These are phyloP conservation scores for Podarcis lilfordi DNA, from an alignment of 2,797 vertebrate species.

Conservation along the genomic window DNA sequence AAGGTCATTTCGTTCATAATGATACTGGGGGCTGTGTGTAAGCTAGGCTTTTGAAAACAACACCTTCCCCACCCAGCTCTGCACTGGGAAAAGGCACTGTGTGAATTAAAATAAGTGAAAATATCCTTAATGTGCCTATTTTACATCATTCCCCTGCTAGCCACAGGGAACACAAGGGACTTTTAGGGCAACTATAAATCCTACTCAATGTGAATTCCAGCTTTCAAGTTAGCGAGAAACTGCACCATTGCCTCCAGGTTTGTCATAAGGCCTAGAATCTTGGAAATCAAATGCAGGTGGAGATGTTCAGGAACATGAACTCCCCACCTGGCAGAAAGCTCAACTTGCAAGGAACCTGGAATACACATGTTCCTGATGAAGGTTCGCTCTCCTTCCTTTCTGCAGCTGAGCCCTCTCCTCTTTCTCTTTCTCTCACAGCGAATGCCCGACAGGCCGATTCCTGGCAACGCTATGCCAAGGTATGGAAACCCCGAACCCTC, in stretches of 20 bases:
- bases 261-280: not conserved
- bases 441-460: slow-evolving; percentile 86
- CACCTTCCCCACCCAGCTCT: not conserved
- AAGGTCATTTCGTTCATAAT: not conserved
- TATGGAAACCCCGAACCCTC: slow-evolving; percentile 55
- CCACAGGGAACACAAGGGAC: not conserved
- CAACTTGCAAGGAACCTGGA: not conserved
- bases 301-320: not conserved
- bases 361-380: not conserved
- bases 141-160: no score
- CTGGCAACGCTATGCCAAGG: slow-evolving; percentile 89
- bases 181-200: not conserved
- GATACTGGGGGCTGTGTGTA: not conserved
- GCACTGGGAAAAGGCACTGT: not conserved
- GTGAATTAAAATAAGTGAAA: not conserved
- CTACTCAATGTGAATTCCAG: not conserved
- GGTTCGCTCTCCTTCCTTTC: not conserved
- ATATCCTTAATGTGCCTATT: not conserved
- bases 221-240: not conserved
- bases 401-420: not conserved
- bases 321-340: not conserved
- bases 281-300: not conserved
- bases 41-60: not conserved
- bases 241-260: no score
- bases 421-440: slow-evolving; percentile 73